These are phyloP conservation scores for Oreortyx pictus DNA, from an alignment of 2,797 vertebrate species.

Conservation along the genomic window DNA sequence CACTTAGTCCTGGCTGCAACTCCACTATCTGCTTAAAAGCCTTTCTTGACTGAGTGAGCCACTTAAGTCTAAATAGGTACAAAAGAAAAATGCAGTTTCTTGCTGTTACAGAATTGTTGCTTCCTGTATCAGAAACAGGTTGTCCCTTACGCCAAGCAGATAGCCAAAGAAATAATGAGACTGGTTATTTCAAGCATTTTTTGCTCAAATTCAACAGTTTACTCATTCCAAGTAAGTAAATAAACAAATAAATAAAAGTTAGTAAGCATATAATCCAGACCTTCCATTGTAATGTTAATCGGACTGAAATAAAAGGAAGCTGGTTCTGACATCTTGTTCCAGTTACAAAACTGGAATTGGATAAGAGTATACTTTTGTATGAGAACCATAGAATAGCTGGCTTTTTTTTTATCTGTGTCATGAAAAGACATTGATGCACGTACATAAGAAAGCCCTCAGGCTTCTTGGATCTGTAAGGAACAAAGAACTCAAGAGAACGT, in stretches of 20 bases:
- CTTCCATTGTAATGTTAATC: not conserved
- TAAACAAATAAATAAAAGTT: not conserved
- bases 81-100: not conserved
- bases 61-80: not conserved
- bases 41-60: not conserved
- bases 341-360: not conserved
- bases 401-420: not conserved
- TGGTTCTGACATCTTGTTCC: not conserved
- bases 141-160: not conserved
- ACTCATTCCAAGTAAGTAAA: not conserved
- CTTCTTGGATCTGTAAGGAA: not conserved
- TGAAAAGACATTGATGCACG: not conserved
- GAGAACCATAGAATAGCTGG: not conserved
- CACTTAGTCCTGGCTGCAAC: not conserved
- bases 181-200: not conserved
- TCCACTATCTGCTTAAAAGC: slow-evolving; percentile 4
- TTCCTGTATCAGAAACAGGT: not conserved
- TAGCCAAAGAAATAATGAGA: not conserved
- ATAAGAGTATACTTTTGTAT: not conserved
- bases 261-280: not conserved
- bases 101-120: not conserved
- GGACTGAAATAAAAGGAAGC: not conserved
- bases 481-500: not conserved
- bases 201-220: not conserved
- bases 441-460: not conserved